Conservation (phyloP, 2,797 vertebrate genomes). For the Darevskia mixta region DNA sequence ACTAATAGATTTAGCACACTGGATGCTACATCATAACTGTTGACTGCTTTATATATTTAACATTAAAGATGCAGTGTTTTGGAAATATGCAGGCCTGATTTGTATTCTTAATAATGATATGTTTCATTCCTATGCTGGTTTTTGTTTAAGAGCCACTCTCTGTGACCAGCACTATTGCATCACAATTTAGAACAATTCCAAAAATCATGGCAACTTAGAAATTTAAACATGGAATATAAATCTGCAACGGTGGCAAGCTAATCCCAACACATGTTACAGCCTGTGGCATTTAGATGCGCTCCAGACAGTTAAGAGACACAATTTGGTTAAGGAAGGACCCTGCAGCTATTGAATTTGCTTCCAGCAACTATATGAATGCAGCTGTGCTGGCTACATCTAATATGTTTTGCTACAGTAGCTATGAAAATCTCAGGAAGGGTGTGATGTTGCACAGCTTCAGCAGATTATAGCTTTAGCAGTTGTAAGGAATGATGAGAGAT, state of each 20-base stretch:
- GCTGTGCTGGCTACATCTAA: slow-evolving; percentile 45
- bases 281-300: slow-evolving; percentile 34
- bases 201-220: background rate
- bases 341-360: slow-evolving; percentile 45
- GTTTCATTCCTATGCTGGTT: slow-evolving; percentile 25
- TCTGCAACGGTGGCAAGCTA: background rate
- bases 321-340: slow-evolving; percentile 36
- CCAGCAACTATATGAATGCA: slow-evolving; percentile 51
- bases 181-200: slow-evolving; percentile 41
- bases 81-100: background rate
- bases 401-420: slow-evolving; percentile 61
- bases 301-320: slow-evolving; percentile 33
- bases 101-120: slow-evolving; percentile 22
- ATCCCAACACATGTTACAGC: slow-evolving; percentile 35
- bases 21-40: background rate
- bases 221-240: slow-evolving; percentile 33
- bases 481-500: slow-evolving; percentile 37
- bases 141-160: slow-evolving; percentile 1
- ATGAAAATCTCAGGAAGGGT: slow-evolving; percentile 53
- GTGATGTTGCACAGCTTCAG: slow-evolving; percentile 56
- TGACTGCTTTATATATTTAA: background rate
- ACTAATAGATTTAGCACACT: background rate
- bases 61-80: accelerated
- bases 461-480: slow-evolving; percentile 49
- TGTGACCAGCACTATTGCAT: slow-evolving; percentile 29